Conservation (phyloP, 2,888 invertebrate species). For the Clepsis dumicolana region DNA sequence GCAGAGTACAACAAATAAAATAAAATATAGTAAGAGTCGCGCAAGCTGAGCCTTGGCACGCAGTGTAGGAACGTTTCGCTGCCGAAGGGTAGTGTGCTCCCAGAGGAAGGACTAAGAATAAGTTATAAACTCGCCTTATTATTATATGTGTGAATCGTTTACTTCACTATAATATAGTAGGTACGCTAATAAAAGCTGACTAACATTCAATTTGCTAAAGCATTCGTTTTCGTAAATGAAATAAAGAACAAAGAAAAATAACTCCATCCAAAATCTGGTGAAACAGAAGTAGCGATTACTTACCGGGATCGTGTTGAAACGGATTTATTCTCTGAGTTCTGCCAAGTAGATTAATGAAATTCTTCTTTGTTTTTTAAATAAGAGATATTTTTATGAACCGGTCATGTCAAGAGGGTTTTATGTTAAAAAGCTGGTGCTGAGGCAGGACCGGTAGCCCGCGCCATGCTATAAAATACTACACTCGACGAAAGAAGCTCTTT, state of each 20-base stretch:
- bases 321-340: slow-evolving; percentile 78
- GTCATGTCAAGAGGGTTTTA: slow-evolving; percentile 63
- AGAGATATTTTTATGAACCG: slow-evolving; percentile 66
- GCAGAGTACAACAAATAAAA: too few relatives aligned
- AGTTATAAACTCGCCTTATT: too few relatives aligned
- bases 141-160: too few relatives aligned
- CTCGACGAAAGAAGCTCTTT: slow-evolving; percentile 82
- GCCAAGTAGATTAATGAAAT: slow-evolving; percentile 78
- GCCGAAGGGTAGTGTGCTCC: too few relatives aligned
- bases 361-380: slow-evolving; percentile 69
- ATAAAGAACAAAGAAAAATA: slow-evolving; percentile 52
- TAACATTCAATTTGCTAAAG: slow-evolving; percentile 10
- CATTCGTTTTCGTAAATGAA: slow-evolving; percentile 40
- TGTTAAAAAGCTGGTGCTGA: slow-evolving; percentile 64
- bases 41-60: too few relatives aligned
- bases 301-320: slow-evolving; percentile 74
- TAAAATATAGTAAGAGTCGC: too few relatives aligned
- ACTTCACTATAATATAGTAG: too few relatives aligned
- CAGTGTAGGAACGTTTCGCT: too few relatives aligned
- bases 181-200: neutral
- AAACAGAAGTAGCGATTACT: slow-evolving; percentile 73
- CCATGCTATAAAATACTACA: slow-evolving; percentile 79
- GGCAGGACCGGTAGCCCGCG: slow-evolving; percentile 66
- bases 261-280: slow-evolving; percentile 63
- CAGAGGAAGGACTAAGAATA: too few relatives aligned